Conservation (phyloP, 2,888 invertebrate species). For the Molanna angustata region DNA sequence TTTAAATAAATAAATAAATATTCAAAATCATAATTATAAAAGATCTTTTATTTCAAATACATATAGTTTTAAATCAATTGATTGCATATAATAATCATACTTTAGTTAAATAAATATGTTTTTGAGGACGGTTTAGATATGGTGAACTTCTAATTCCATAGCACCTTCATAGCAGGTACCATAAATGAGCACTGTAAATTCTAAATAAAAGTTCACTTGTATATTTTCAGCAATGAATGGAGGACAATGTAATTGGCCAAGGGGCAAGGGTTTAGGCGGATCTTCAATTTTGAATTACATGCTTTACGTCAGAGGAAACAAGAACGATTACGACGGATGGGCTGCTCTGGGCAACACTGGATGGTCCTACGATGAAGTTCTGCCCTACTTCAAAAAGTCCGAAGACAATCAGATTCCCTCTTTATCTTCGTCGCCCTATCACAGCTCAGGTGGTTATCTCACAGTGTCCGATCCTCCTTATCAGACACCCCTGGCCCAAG, state of each 20-base stretch:
- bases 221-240: conserved; percentile 41
- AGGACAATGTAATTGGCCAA: conserved; percentile 53
- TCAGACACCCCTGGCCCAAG: conserved; percentile 40
- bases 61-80: too few relatives aligned
- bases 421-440: conserved; percentile 38
- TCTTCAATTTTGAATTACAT: conserved; percentile 61
- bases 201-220: too few relatives aligned
- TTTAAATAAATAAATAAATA: too few relatives aligned
- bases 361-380: conserved; percentile 55
- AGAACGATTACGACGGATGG: conserved; percentile 56
- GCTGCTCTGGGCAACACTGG: conserved; percentile 49
- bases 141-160: too few relatives aligned
- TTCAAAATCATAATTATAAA: too few relatives aligned
- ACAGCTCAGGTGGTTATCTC: conserved; percentile 45
- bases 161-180: too few relatives aligned
- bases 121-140: too few relatives aligned
- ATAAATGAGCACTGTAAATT: too few relatives aligned
- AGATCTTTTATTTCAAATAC: too few relatives aligned
- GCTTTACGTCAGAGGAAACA: conserved; percentile 58
- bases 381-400: conserved; percentile 50
- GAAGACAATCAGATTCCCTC: conserved; percentile 38
- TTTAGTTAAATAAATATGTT: too few relatives aligned
- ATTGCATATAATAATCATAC: too few relatives aligned
- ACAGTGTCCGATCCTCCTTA: conserved; percentile 42
- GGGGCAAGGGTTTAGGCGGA: conserved; percentile 65